These are phyloP conservation scores for Zonitis immaculata DNA, from an alignment of 2,888 invertebrate species.

Conservation along the genomic window DNA sequence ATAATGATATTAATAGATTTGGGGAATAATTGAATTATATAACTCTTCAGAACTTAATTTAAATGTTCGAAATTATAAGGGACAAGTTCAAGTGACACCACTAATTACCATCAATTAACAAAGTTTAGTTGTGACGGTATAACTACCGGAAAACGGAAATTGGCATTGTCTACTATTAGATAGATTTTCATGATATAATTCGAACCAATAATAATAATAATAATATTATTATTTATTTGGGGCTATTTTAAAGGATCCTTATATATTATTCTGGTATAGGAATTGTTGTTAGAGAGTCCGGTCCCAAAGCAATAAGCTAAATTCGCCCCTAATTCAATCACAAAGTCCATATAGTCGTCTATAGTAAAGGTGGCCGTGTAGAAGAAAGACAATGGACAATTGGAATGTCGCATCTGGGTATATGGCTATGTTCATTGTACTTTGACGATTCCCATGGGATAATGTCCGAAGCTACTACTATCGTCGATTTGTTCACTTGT, in stretches of 20 bases:
- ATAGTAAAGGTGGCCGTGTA: conserved; percentile 37
- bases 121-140: conserved; percentile 35
- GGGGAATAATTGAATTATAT: neutral
- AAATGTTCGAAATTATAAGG: conserved; percentile 28
- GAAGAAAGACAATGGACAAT: conserved; percentile 47
- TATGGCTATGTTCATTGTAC: conserved; percentile 31
- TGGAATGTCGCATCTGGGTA: conserved; percentile 46
- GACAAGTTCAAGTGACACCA: conserved; percentile 43
- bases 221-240: too few species aligned
- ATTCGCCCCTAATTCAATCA: conserved; percentile 44
- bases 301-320: conserved; percentile 42
- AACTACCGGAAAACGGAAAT: conserved; percentile 6
- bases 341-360: too few species aligned
- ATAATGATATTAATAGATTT: too few species aligned
- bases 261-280: conserved; percentile 5
- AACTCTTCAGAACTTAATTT: conserved; percentile 43
- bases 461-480: neutral
- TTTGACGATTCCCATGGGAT: conserved; percentile 31
- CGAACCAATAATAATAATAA: too few species aligned
- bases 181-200: conserved; percentile 9
- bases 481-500: conserved; percentile 40
- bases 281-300: conserved; percentile 7
- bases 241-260: conserved; percentile 8
- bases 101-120: conserved; percentile 44
- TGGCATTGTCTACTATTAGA: neutral